A percentile compares a stretch with the other conserved stretches of the same genome.
Evolutionary conservation across 2,113 vertebrate genomes (phyloP).

Genomic region (Ovis aries): ARS-UI_Ramb_v3.0 NC_056059.1:49384001-49384500

Average conservation of each 20-base stretch:
- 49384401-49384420: neutral
- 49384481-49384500: neutral
- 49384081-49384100: neutral
- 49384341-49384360: neutral
- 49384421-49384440: neutral
- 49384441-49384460: neutral
- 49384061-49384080: neutral
- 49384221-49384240: neutral
- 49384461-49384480: neutral
- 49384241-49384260: neutral
- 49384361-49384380: neutral
- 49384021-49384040: neutral
- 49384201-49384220: neutral
- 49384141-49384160: no score
- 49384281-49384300: neutral
- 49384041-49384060: neutral
- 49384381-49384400: neutral
- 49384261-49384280: neutral
- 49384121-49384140: neutral
- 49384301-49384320: neutral
- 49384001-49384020: neutral
- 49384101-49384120: neutral
- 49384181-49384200: neutral
- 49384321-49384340: neutral
- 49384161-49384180: neutral